Evolutionary conservation across 2,888 invertebrate genomes (phyloP), one percentile per base, ranked within the genome.

Genomic region (Rhingia campestris): DNA sequence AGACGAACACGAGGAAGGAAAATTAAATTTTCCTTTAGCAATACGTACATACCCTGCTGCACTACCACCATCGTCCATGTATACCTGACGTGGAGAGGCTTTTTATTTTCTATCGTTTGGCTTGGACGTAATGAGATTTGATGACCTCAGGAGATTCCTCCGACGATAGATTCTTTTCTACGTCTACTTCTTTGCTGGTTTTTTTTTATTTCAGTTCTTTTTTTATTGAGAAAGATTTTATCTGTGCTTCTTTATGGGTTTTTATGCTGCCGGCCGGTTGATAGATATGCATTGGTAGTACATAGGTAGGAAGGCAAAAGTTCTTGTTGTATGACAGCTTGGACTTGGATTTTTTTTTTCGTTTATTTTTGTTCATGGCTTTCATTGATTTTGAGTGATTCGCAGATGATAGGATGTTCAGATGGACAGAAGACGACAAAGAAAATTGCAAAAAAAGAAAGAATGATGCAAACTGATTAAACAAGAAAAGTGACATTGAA

Each of bases 141-240:
- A 84, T 84, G 84, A 84, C 84, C 84, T 80, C 80, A 75, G 80
- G 80, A 84, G 84, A 84, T 84, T 84, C 84, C 80, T 84, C 66
- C 74, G 80, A 80, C 80, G 80, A 80, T 84, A 84, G 84, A 84
- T 84, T 80, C 80, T 66, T 77, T 79, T 67, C 33, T 49, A 7
- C 43, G 58, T 69, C 56, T 56, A 43, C 30, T 67, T 9, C 7
- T 53, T 59, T 51, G 43, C 14, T 47, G 0, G 4, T 67, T 22
- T 58, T 33, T 54, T 43, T 59, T 39, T 61, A 54, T 74, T 69
- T 54, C 58, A 66, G 43, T 54, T 76, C 56, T 63, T 75, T 22
- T 22, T 63, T 75, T 63, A 75, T 81, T 70, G 72, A 53, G 54
- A 56, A 72, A 66, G 77, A 72, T 81, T 77, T 72, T 81, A 72